Evolutionary conservation across 2,888 invertebrate genomes (phyloP), one percentile per base, ranked within the genome.

Genomic region (Sialis lutaria): DNA sequence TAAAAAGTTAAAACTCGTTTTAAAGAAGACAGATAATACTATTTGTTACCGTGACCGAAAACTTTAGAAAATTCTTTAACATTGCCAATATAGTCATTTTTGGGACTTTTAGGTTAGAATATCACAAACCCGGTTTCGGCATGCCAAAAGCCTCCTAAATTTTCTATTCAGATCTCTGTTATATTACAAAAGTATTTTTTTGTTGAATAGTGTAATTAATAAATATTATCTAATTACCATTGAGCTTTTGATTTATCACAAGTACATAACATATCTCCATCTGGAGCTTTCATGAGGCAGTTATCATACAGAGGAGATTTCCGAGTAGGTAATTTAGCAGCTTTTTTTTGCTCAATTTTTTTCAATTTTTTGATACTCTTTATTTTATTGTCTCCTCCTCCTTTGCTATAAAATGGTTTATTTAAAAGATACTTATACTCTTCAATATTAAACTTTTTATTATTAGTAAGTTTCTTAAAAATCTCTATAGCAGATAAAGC

Each of bases 271-370:
- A 77, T 60, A 50, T 83, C 80, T 3, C 82, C 84, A 58, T 87
- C 86, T 0, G 85, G 85, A 0, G 87, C 86, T 61, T 79, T 68
- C 50, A 88, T 62, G 51, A 74, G 73, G 55, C 86, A 85, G 64
- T 88, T 88, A 60, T 85, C 76, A 62, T 88, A 88, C 43, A 87
- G 65, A 0, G 79, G 79, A 52, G 73, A 79, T 12, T 72, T 67
- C n/a, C 80, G 65, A 6, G 68, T 59, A 6, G 49, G 50, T 42
- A 53, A 45, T 32, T 42, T 47, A 4, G 34, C n/a, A 9, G 41
- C 12, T 50, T 48, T 33, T 35, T 42, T 32, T 50, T 40, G 32
- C n/a, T 41, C 22, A 6, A 41, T 22, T 41, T 41, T 41, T 22
- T 6, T 12, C 5, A 5, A 12, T 10, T 30, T 6, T 6, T 22